Evolutionary conservation across 2,113 vertebrate species (phyloP).

Genomic region (Isichthys henryi): DNA sequence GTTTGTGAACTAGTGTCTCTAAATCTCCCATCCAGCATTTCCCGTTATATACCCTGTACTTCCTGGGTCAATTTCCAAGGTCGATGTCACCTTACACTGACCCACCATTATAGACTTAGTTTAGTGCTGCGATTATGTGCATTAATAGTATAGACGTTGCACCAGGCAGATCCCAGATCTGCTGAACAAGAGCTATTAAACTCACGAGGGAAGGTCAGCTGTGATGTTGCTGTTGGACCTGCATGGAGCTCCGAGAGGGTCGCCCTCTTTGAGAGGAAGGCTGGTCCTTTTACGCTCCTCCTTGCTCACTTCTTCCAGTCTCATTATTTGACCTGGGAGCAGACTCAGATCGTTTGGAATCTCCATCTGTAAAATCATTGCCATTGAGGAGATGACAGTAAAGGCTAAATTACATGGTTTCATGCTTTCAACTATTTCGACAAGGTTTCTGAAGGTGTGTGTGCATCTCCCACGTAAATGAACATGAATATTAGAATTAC

Average conservation of each 20-base stretch:
- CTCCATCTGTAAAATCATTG: slow-evolving; percentile 48
- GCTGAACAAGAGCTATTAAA: not conserved
- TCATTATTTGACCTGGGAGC: slow-evolving; percentile 62
- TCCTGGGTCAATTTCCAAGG: not conserved
- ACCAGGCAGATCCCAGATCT: not conserved
- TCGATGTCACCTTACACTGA: not conserved
- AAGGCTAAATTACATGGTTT: not conserved
- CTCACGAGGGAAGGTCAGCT: not conserved
- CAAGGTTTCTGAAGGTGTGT: not conserved
- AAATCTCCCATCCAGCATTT: not conserved
- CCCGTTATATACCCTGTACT: too few species aligned
- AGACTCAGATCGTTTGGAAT: slow-evolving; percentile 59
- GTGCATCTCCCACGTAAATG: not conserved
- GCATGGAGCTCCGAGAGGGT: not conserved
- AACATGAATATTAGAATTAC: not conserved
- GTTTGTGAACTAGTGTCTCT: not conserved
- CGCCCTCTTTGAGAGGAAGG: too few species aligned
- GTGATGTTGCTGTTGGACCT: not conserved
- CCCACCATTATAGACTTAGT: not conserved
- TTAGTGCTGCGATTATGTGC: not conserved
- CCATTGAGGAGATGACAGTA: not conserved
- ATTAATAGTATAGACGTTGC: not conserved
- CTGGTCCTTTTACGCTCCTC: slow-evolving; percentile 54
- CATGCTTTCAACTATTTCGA: not conserved
- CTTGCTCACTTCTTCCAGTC: slow-evolving; percentile 54